phyloP scores from a whole-genome alignment of 2,888 invertebrate genomes.

The Abrostola tripartita region DNA sequence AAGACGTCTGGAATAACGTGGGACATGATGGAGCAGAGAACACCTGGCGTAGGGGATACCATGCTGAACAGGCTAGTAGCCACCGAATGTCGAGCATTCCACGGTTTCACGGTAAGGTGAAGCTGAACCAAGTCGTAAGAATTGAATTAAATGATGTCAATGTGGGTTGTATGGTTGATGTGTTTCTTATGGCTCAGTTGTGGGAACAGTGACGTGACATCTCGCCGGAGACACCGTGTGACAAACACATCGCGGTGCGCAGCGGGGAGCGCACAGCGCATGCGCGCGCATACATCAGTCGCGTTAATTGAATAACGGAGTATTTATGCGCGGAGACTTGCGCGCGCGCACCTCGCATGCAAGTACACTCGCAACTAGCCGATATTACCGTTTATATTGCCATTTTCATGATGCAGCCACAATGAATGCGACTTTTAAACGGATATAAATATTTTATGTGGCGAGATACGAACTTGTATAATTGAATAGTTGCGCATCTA shows the following conservation, averaged over 20 bases:
- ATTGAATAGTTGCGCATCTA: constrained; percentile 55
- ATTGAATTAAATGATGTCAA: no score
- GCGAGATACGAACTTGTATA: constrained; percentile 41
- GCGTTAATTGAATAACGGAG: constrained; percentile 66
- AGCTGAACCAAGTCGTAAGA: no score
- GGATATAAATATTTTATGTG: constrained; percentile 55
- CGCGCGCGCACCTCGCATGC: constrained; percentile 12
- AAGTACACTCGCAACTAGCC: constrained; percentile 6
- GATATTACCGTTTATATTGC: constrained; percentile 50
- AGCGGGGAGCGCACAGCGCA: constrained; percentile 35
- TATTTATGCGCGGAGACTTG: constrained; percentile 18
- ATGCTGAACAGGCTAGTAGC: no score
- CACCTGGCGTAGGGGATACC: no score
- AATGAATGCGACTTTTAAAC: constrained; percentile 46
- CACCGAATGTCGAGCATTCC: no score
- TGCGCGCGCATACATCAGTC: constrained; percentile 57
- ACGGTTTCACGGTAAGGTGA: no score
- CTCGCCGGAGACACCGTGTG: constrained; percentile 21
- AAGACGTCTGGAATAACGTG: no score
- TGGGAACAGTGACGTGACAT: not conserved
- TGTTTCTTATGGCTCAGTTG: not conserved
- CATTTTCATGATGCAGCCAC: constrained; percentile 40
- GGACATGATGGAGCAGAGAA: no score
- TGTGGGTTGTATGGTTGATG: no score
- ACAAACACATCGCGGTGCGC: constrained; percentile 11